Evolutionary conservation across 2,888 invertebrate genomes (phyloP).

Genomic region (Myathropa florea): DNA sequence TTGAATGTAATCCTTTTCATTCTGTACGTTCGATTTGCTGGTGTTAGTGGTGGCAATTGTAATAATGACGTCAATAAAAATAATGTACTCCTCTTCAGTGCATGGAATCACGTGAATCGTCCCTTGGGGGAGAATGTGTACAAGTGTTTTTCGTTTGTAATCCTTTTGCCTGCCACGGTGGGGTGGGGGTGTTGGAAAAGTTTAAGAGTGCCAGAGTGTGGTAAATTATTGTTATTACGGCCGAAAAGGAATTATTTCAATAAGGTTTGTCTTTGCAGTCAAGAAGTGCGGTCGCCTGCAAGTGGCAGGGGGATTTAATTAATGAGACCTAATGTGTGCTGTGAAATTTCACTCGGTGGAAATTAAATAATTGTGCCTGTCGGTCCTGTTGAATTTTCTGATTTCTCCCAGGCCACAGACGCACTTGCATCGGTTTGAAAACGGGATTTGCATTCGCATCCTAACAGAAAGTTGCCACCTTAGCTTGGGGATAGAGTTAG

Average conservation of each 20-base stretch:
- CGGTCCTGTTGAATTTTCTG: background rate
- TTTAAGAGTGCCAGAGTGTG: constrained; percentile 29
- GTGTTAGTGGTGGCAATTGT: constrained; percentile 21
- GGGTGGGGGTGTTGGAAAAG: background rate
- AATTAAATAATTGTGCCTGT: background rate
- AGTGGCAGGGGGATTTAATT: background rate
- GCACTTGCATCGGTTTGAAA: too few relatives aligned
- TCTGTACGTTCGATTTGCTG: background rate
- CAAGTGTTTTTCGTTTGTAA: constrained; percentile 53
- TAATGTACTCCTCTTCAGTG: constrained; percentile 37
- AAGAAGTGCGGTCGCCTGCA: too few relatives aligned
- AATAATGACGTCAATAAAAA: constrained; percentile 61
- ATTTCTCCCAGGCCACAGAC: too few relatives aligned
- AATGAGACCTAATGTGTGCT: background rate
- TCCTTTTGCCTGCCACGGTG: constrained; percentile 33
- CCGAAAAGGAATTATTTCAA: constrained; percentile 35
- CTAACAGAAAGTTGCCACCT: too few relatives aligned
- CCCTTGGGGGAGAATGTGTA: constrained; percentile 27
- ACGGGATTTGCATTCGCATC: too few relatives aligned
- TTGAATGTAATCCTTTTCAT: background rate
- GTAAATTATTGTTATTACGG: constrained; percentile 51
- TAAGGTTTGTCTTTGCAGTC: background rate
- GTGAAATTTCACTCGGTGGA: background rate
- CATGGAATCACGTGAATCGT: constrained; percentile 31
- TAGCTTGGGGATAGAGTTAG: too few relatives aligned